These are phyloP conservation scores for Smithornis capensis DNA, from an alignment of 2,113 vertebrate genomes.

Conservation along the genomic window DNA sequence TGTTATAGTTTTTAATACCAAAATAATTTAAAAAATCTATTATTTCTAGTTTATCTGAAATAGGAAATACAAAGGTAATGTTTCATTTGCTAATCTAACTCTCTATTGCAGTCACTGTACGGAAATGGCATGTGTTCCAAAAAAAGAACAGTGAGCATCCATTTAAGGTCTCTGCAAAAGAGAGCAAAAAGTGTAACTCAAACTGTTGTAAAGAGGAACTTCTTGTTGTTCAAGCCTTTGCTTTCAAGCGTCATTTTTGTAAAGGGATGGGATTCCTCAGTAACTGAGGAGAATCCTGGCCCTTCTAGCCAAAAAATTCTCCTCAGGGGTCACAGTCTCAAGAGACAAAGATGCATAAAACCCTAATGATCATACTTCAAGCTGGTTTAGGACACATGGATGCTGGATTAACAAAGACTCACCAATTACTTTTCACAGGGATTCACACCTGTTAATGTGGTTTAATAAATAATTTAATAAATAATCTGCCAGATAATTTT, in stretches of 20 bases:
- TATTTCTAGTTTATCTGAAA: constrained; percentile 26
- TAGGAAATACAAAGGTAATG: constrained; percentile 6
- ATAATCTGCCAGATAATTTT: background rate
- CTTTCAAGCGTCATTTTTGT: background rate
- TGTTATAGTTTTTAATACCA: background rate
- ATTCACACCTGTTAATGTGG: background rate
- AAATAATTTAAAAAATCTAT: constrained; percentile 10
- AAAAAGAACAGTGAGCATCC: background rate
- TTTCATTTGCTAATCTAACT: constrained; percentile 23
- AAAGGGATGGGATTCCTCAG: background rate
- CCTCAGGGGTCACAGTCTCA: background rate
- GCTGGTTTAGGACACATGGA: background rate
- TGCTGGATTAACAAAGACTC: background rate
- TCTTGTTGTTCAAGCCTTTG: background rate
- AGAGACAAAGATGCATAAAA: background rate
- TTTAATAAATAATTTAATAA: too few relatives aligned
- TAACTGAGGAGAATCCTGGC: background rate
- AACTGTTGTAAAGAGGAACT: background rate
- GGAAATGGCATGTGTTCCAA: background rate
- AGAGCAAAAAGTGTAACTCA: background rate
- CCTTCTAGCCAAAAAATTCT: background rate
- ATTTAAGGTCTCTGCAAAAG: background rate
- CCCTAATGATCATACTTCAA: background rate
- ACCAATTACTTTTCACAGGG: background rate
- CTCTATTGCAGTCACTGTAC: background rate